Base-by-base conservation (phyloP, 2,888 invertebrate species). In the Xylota sylvarum region DNA sequence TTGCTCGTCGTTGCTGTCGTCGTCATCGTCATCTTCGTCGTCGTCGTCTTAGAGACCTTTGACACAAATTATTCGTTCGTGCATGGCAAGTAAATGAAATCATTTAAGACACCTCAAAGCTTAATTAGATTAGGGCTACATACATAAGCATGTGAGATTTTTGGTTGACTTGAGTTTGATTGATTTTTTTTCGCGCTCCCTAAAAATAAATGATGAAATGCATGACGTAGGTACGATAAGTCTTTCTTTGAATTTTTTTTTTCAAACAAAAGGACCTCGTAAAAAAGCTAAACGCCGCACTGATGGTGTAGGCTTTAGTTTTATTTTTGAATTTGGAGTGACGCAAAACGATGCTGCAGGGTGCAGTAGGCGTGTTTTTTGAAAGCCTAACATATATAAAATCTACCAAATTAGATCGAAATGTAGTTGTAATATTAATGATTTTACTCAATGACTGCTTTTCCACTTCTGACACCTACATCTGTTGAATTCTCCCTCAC, bases 71-170 rank as follows among this genome's bases (percentile, higher is more conserved):
- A 12, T 23, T 14, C 32, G 67, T 40, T 43, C 32, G 4, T 12
- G 32, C 37, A n/a, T 32, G 27, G 23, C 6, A 37, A 10, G 46
- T 50, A 30, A 46, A 48, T 56, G 65, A 73, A 52, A 50, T 74
- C 32, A 55, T 62, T 79, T 69, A 40, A 62, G 55, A 56, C 56
- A 64, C 80, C 80, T 80, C 69, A 76, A 65, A 74, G 70, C 35
- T 60, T 70, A 74, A 80, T 84, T 69, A 64, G 64, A 69, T 84
- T 30, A 65, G 7, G 69, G 30, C 23, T 32, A 19, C 30, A 56
- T 80, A 46, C 0, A 40, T 17, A 55, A 43, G 32, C 32, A 46
- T 23, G 27, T 27, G 32, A n/a, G 17, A n/a, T 30, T 55, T 64
- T 23, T 23, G 5, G 10, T 7, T 23, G 17, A 50, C 19, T 10